Percentiles rank a stretch among this genome's conserved stretches.
Conservation (phyloP, 2,113 vertebrate species). For the Neotoma lepida region DNA sequence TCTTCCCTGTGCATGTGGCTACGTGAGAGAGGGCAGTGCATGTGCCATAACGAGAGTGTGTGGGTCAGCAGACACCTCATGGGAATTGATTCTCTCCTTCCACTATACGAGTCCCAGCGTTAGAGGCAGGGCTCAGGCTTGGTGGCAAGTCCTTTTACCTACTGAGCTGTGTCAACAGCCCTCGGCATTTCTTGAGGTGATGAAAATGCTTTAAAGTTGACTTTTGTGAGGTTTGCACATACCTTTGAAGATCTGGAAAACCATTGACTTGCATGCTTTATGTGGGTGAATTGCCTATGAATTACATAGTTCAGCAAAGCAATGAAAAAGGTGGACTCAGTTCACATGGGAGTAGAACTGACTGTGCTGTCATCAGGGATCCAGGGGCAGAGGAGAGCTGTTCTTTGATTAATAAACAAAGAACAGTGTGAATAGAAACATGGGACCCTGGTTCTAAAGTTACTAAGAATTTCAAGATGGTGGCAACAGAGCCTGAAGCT, state of each 20-base stretch:
- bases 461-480: background rate
- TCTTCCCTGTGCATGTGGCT: background rate
- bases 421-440: background rate
- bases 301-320: background rate
- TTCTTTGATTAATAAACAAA: background rate
- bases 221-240: background rate
- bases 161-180: background rate
- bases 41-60: background rate
- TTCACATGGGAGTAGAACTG: background rate
- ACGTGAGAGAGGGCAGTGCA: background rate
- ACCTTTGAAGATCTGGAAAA: background rate
- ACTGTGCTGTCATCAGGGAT: too few species aligned
- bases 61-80: background rate
- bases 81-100: background rate
- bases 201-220: background rate
- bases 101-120: too few species aligned
- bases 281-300: background rate
- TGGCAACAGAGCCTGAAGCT: background rate
- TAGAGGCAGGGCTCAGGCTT: too few species aligned
- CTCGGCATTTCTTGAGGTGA: background rate
- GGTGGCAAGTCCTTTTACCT: background rate
- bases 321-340: background rate
- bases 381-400: background rate
- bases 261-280: too few species aligned
- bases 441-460: background rate